A percentile compares a stretch with the other conserved stretches of the same genome.
These are phyloP conservation scores for Drosophila sucinea DNA, from an alignment of 1,140 invertebrate genomes.

Conservation along the genomic window DNA sequence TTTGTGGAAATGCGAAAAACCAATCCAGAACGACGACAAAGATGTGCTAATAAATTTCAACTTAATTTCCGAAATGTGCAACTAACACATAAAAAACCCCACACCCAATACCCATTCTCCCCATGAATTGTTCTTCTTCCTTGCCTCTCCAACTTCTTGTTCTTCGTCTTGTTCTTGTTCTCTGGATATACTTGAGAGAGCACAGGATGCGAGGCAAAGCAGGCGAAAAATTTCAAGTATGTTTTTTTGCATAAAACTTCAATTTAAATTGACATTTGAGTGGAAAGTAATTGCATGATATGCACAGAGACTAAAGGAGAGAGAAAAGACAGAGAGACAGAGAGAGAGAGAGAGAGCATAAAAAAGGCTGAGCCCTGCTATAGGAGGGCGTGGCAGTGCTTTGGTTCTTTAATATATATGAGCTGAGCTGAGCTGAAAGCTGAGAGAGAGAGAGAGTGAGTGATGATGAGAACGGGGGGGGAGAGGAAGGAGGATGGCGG, in stretches of 20 bases:
- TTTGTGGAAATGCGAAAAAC: conserved; percentile 53
- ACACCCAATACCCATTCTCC: conserved; percentile 22
- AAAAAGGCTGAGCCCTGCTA: conserved; percentile 67
- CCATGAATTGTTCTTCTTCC: conserved; percentile 8
- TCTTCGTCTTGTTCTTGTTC: neutral
- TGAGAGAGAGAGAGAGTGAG: too few species aligned
- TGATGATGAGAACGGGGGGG: too few species aligned
- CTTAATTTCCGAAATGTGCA: conserved; percentile 80
- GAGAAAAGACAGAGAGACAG: neutral
- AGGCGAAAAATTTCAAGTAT: conserved; percentile 70
- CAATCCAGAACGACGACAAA: conserved; percentile 76
- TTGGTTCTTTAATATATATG: conserved; percentile 60
- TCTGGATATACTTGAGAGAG: neutral
- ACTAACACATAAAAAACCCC: conserved; percentile 75
- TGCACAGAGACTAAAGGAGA: conserved; percentile 44
- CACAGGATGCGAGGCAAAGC: conserved; percentile 23
- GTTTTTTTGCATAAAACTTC: conserved; percentile 80
- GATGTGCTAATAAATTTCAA: conserved; percentile 81
- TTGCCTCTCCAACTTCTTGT: neutral
- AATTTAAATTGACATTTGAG: conserved; percentile 82
- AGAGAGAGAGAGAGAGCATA: conserved; percentile 38
- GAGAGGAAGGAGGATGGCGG: too few species aligned
- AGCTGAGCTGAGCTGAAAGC: neutral
- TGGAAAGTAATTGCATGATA: conserved; percentile 81
- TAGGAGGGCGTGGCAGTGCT: conserved; percentile 44